A percentile compares a stretch with the other conserved stretches of the same genome.
phyloP scores from a whole-genome alignment of 2,113 vertebrate genomes.

The Nibea coibor region DNA sequence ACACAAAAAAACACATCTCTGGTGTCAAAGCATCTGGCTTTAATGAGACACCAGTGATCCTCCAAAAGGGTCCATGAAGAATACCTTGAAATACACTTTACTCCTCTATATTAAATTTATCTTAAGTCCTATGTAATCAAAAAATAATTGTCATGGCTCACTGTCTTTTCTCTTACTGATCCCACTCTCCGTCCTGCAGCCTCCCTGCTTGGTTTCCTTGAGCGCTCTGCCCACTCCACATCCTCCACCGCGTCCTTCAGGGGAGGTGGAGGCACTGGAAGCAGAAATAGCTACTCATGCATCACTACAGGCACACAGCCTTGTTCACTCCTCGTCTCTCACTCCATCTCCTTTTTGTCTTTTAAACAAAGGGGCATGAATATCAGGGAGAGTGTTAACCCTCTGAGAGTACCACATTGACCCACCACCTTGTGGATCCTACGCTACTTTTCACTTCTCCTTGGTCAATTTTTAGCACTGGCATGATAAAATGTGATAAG shows the following conservation, averaged over 20 bases:
- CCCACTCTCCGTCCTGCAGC: slow-evolving; percentile 1
- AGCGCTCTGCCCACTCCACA: slow-evolving; percentile 42
- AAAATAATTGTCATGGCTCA: neutral
- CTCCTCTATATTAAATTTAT: neutral
- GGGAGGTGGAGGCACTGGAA: slow-evolving; percentile 55
- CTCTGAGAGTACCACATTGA: slow-evolving; percentile 19
- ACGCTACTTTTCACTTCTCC: slow-evolving; percentile 8
- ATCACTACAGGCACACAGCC: slow-evolving; percentile 63
- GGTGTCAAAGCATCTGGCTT: no score
- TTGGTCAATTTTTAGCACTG: neutral
- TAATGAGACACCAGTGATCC: neutral
- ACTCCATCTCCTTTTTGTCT: slow-evolving; percentile 63
- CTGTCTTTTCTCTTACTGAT: neutral
- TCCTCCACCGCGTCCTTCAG: slow-evolving; percentile 68
- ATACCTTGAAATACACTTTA: neutral
- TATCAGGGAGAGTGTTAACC: slow-evolving; percentile 37
- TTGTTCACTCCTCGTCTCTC: slow-evolving; percentile 48
- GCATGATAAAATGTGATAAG: slow-evolving; percentile 2
- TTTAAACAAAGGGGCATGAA: slow-evolving; percentile 51
- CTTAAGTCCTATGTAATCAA: neutral
- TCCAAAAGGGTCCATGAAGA: neutral
- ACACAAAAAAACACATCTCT: no score
- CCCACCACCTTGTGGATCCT: slow-evolving; percentile 33
- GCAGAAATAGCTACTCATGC: slow-evolving; percentile 76
- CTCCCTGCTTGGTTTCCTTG: slow-evolving; percentile 44